Percentiles rank a stretch among this genome's conserved stretches.
Conservation (phyloP, 2,113 vertebrate genomes). For the Percina caprodes region DNA sequence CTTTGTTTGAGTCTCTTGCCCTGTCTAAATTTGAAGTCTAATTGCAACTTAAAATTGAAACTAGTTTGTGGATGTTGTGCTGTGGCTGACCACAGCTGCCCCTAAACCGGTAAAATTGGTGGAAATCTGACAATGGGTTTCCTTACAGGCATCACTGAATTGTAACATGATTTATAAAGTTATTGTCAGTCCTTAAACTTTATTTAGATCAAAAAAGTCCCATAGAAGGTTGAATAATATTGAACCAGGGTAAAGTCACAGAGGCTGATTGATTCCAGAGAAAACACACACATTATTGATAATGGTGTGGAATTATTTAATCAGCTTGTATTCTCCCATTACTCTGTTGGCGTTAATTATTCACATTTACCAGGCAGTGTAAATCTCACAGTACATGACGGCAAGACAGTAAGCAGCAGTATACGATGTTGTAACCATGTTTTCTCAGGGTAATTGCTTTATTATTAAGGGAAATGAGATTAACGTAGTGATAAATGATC, state of each 20-base stretch:
- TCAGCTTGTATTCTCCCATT: conserved; percentile 57
- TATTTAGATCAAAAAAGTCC: not conserved
- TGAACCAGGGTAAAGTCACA: conserved; percentile 21
- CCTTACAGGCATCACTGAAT: not conserved
- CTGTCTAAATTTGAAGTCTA: not conserved
- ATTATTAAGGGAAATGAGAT: conserved; percentile 34
- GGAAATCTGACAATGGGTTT: not conserved
- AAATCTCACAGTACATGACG: conserved; percentile 25
- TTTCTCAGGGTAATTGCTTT: conserved; percentile 40
- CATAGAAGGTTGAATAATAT: not conserved
- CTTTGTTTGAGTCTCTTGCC: not conserved
- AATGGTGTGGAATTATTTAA: conserved; percentile 49
- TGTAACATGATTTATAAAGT: not conserved
- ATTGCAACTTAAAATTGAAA: not conserved
- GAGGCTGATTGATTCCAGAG: conserved; percentile 13
- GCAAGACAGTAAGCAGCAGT: not conserved
- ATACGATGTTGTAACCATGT: conserved; percentile 17
- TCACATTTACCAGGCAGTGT: conserved; percentile 29
- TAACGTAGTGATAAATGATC: conserved; percentile 26
- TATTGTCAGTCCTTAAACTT: not conserved
- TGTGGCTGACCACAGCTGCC: not conserved
- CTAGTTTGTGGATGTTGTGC: not conserved
- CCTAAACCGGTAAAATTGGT: not conserved
- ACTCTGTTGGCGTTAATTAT: conserved; percentile 47
- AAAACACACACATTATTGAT: conserved; percentile 41